A percentile compares a stretch with the other conserved stretches of the same genome.
phyloP scores from a whole-genome alignment of 2,113 vertebrate species.

The Stegostoma tigrinum region DNA sequence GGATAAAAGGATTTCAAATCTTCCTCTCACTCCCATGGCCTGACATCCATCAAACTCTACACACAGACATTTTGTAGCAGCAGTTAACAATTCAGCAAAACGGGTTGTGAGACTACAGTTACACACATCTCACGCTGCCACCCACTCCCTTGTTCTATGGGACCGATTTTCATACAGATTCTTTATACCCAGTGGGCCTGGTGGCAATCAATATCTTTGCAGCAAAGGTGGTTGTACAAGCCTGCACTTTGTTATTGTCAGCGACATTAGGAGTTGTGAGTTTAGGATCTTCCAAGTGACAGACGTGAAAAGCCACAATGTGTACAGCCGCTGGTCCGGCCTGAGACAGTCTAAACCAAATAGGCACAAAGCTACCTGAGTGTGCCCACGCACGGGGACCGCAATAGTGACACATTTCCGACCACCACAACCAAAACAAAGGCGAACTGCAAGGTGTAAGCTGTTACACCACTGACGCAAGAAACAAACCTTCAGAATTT shows the following conservation, averaged over 20 bases:
- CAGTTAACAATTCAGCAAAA: background rate
- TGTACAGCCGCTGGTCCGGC: background rate
- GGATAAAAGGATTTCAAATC: background rate
- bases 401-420: no score
- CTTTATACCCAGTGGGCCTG: background rate
- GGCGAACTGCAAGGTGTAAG: background rate
- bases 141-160: background rate
- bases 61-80: background rate
- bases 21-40: background rate
- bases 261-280: no score
- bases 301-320: background rate
- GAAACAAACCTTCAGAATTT: background rate
- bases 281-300: background rate
- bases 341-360: background rate
- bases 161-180: no score
- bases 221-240: no score
- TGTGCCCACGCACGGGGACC: no score
- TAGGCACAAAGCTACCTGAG: background rate
- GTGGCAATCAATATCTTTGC: background rate
- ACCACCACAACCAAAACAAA: background rate
- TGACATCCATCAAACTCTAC: no score
- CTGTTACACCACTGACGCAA: background rate
- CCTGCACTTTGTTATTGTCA: background rate
- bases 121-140: background rate
- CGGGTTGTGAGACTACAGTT: background rate